phyloP scores from a whole-genome alignment of 2,113 vertebrate species.

The Terrapene triunguis region DNA sequence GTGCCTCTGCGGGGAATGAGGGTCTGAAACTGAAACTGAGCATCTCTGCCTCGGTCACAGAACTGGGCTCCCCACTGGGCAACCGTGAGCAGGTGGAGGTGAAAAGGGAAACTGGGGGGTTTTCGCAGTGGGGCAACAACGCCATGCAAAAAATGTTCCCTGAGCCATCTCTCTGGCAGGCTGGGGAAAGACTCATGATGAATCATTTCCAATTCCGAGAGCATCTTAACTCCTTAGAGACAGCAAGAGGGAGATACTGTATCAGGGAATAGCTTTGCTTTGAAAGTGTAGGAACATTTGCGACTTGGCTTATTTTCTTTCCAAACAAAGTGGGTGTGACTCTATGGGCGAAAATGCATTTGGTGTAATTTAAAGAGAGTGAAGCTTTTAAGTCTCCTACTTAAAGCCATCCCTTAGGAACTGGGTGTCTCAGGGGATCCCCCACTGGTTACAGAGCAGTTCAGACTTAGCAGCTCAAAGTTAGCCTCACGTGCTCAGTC shows the following conservation, averaged over 20 bases:
- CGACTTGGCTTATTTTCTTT: slow-evolving; percentile 38
- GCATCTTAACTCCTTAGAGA: slow-evolving; percentile 16
- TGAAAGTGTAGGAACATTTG: neutral
- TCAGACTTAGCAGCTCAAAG: fast-evolving
- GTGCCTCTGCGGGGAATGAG: neutral
- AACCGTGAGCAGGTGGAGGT: neutral
- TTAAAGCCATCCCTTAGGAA: neutral
- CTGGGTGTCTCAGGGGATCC: neutral
- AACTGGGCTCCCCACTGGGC: neutral
- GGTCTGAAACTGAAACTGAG: neutral
- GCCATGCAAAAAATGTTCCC: neutral
- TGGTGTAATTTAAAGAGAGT: slow-evolving; percentile 23
- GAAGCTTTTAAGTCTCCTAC: neutral
- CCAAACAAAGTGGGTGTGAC: slow-evolving; percentile 35
- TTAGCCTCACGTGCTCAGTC: neutral
- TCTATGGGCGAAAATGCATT: slow-evolving; percentile 21
- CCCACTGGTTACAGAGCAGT: neutral
- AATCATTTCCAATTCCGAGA: neutral
- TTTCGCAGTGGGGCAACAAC: neutral
- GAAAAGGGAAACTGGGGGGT: neutral
- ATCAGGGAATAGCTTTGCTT: slow-evolving; percentile 16
- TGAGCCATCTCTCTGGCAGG: neutral
- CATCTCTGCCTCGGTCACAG: neutral
- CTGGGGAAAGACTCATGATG: neutral
- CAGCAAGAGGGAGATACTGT: neutral